Evolutionary conservation across 2,113 vertebrate species (phyloP).

Genomic region (Synodontis membranacea): DNA sequence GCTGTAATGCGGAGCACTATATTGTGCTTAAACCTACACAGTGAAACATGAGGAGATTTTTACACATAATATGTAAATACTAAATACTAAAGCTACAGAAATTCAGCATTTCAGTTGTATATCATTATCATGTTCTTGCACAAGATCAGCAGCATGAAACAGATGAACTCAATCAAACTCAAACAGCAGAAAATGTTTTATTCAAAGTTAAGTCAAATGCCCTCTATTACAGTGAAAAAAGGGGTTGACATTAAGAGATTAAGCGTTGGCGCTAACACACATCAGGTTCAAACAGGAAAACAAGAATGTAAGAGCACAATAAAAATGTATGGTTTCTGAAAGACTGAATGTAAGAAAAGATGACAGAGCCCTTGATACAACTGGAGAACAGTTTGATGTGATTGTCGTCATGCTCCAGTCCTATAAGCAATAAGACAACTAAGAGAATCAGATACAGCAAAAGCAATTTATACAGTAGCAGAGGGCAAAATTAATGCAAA

Average conservation of each 20-base stretch:
- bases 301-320: constrained; percentile 55
- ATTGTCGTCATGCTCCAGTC: constrained; percentile 77
- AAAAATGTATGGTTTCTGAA: constrained; percentile 65
- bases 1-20: background rate
- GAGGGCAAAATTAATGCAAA: constrained; percentile 52
- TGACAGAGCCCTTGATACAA: constrained; percentile 78
- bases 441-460: constrained; percentile 46
- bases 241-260: constrained; percentile 54
- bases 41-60: background rate
- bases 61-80: background rate
- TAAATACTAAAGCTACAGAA: background rate
- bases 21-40: background rate
- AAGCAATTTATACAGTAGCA: constrained; percentile 58
- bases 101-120: constrained; percentile 1
- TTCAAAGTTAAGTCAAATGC: constrained; percentile 68
- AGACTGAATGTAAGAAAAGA: constrained; percentile 57
- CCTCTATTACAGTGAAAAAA: constrained; percentile 65
- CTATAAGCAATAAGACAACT: constrained; percentile 63
- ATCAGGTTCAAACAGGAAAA: constrained; percentile 57
- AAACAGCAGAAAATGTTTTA: constrained; percentile 65
- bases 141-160: constrained; percentile 43
- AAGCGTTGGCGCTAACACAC: constrained; percentile 55
- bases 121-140: background rate
- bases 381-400: constrained; percentile 75
- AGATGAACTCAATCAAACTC: constrained; percentile 52